Evolutionary conservation across 2,113 vertebrate genomes (phyloP), one percentile per base, ranked within the genome.

Genomic region (Melierax canorus): DNA sequence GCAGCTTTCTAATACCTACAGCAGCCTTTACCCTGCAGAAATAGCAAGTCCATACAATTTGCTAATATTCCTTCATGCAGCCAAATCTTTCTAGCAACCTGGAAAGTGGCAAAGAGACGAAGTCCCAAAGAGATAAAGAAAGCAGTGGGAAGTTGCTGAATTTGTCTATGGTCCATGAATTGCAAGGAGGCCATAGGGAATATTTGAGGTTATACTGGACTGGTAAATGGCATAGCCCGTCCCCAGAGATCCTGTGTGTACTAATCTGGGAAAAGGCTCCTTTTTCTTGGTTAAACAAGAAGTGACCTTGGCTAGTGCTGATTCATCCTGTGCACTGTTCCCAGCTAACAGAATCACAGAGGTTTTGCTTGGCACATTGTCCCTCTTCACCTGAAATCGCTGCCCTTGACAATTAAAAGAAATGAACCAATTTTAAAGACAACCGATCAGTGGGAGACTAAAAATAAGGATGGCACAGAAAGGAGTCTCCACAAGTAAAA

Each of bases 391-490:
- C 84, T 94, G 74, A 91, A 87, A 94, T 77, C 7, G 1, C 77
- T 83, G 94, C 91, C 95, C 93, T 95, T 97, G 97, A 91, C 81
- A 76, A 91, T 83, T 90, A 95, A 96, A 96, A 97, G 89, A 90
- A 92, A 78, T 83, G 89, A 97, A 96, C 93, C 94, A 80, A 62
- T 97, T 97, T 96, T 90, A 83, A 95, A 92, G 71, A n/a, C 77
- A 92, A 16, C 76, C 0, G 2, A 83, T 95, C 74, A 68, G 41
- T 66, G 77, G n/a, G 51, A 94, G 27, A 39, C 95, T 96, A 97
- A 95, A 96, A 97, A 96, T 96, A 97, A 81, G 48, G 12, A 4
- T 4, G 22, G 80, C 94, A 94, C 86, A 95, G 86, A 96, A 95
- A 96, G 58, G 79, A 95, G 36, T 21, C 60, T 94, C 51, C 78